Conservation (phyloP, 2,113 vertebrate species). For the Riparia riparia region DNA sequence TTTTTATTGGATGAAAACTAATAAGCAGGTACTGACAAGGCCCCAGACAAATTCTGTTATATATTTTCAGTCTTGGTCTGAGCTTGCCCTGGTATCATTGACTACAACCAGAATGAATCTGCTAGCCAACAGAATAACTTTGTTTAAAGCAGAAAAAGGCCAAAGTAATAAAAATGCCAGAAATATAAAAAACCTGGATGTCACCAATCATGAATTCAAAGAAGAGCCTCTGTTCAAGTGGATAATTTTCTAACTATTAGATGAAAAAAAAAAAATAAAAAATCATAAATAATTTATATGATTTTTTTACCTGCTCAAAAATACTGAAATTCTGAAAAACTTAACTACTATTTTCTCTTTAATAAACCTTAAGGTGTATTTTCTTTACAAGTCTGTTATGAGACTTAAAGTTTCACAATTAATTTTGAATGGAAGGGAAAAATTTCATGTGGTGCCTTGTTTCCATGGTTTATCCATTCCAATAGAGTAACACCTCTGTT, state of each 20-base stretch:
- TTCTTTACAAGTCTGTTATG: background rate
- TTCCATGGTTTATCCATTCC: background rate
- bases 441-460: background rate
- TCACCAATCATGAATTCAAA: background rate
- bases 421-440: background rate
- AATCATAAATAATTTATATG: background rate
- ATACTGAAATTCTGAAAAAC: background rate
- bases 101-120: background rate
- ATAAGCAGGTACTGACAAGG: background rate
- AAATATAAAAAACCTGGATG: background rate
- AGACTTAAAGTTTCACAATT: background rate
- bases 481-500: background rate
- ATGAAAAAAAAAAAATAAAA: background rate
- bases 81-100: background rate
- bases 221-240: background rate
- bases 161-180: background rate
- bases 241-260: background rate
- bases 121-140: background rate
- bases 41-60: background rate
- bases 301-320: background rate
- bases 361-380: background rate
- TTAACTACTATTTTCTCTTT: background rate
- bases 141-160: background rate
- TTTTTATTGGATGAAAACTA: background rate
- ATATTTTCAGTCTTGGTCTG: background rate